These are phyloP conservation scores for Chironomus striatipennis DNA, from an alignment of 1,140 invertebrate species.

Conservation along the genomic window DNA sequence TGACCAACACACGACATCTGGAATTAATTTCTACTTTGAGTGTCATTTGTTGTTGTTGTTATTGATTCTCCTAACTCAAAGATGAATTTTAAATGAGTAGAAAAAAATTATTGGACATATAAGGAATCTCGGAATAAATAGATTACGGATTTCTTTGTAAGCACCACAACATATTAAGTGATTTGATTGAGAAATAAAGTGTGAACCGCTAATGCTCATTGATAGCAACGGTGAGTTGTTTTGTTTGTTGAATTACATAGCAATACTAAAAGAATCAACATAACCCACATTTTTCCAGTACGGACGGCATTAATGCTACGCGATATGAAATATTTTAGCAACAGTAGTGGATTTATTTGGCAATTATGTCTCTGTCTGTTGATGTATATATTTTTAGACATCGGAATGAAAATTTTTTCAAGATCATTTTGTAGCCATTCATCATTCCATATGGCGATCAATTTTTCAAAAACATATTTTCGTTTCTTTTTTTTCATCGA, in stretches of 20 bases:
- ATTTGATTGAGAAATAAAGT: not conserved
- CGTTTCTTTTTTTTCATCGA: too few relatives aligned
- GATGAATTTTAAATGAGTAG: not conserved
- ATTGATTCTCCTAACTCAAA: not conserved
- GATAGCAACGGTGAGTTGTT: conserved; percentile 1
- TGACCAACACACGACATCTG: not conserved
- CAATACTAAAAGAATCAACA: not conserved
- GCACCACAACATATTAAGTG: not conserved
- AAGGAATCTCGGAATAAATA: not conserved
- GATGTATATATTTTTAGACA: too few relatives aligned
- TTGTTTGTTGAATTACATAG: not conserved
- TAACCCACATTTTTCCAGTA: not conserved
- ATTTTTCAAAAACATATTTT: too few relatives aligned
- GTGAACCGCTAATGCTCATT: not conserved
- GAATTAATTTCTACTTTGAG: too few relatives aligned
- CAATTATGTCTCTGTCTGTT: too few relatives aligned
- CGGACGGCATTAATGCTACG: not conserved
- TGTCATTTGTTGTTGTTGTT: too few relatives aligned
- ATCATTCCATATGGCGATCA: too few relatives aligned
- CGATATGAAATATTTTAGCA: too few relatives aligned
- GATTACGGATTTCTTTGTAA: not conserved
- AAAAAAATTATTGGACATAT: not conserved
- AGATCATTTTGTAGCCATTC: too few relatives aligned
- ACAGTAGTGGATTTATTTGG: too few relatives aligned
- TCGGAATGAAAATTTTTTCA: too few relatives aligned